A percentile compares a stretch with the other conserved stretches of the same genome.
Conservation (phyloP, 2,888 invertebrate genomes). For the Strigamia transsilvanica region DNA sequence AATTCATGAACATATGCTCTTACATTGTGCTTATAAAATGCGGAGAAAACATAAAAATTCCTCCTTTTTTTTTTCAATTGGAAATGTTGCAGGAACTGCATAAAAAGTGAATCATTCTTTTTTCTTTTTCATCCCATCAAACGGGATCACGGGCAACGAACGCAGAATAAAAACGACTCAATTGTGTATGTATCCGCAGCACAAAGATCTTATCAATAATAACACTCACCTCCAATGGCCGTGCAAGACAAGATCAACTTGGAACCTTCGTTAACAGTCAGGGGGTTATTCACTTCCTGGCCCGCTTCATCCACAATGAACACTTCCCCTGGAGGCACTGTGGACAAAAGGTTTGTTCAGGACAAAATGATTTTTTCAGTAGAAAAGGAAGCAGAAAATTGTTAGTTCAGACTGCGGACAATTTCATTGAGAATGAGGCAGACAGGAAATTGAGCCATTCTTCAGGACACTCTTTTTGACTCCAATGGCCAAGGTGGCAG, state of each 20-base stretch:
- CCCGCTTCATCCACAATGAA: constrained; percentile 52
- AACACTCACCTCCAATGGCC: constrained; percentile 80
- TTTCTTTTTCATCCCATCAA: constrained; percentile 28
- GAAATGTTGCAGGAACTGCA: background rate
- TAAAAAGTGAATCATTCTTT: constrained; percentile 26
- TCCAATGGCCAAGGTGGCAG: constrained; percentile 44
- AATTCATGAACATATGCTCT: background rate
- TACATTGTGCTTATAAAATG: background rate
- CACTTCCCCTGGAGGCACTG: constrained; percentile 54
- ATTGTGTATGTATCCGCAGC: constrained; percentile 26
- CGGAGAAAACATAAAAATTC: background rate
- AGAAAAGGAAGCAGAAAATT: constrained; percentile 37
- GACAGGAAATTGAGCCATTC: constrained; percentile 36
- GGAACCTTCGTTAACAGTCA: constrained; percentile 74
- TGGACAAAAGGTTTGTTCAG: constrained; percentile 14
- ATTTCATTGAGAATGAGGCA: constrained; percentile 42
- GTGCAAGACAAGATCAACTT: constrained; percentile 83
- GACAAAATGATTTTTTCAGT: constrained; percentile 41
- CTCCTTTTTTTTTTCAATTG: constrained; percentile 23
- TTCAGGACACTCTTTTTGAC: constrained; percentile 42
- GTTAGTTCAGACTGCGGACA: constrained; percentile 18
- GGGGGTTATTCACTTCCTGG: constrained; percentile 49
- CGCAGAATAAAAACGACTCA: constrained; percentile 42
- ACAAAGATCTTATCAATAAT: constrained; percentile 41
- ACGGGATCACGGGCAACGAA: constrained; percentile 26